Percentiles rank a stretch among this genome's conserved stretches.
phyloP scores from a whole-genome alignment of 2,113 vertebrate species.

The Antennarius striatus region DNA sequence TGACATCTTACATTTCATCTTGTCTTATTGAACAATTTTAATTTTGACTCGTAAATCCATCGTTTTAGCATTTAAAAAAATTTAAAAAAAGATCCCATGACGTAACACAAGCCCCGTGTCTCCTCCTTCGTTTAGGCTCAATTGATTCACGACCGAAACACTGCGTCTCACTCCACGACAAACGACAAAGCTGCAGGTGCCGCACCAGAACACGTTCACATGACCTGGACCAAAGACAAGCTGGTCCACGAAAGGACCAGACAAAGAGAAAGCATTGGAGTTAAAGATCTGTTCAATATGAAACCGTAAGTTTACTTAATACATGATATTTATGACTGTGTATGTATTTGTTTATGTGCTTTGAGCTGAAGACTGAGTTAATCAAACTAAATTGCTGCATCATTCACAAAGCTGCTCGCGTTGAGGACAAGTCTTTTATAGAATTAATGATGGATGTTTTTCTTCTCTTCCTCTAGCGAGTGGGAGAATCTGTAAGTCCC shows the following conservation, averaged over 20 bases:
- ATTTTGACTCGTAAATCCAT: too few species aligned
- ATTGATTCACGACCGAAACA: constrained; percentile 91
- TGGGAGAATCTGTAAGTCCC: constrained; percentile 95
- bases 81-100: too few species aligned
- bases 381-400: too few species aligned
- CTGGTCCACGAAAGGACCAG: constrained; percentile 84
- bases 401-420: too few species aligned
- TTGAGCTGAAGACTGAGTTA: too few species aligned
- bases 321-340: not conserved
- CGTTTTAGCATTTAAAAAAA: too few species aligned
- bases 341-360: too few species aligned
- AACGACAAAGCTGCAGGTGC: constrained; percentile 62
- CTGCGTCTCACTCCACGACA: constrained; percentile 77
- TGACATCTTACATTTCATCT: too few species aligned
- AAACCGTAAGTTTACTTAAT: constrained; percentile 87
- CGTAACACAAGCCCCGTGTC: too few species aligned
- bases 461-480: constrained; percentile 82
- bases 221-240: constrained; percentile 99
- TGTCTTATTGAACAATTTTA: too few species aligned
- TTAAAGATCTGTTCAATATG: constrained; percentile 93
- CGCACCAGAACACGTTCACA: constrained; percentile 84
- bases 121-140: constrained; percentile 81
- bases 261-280: constrained; percentile 80
- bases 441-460: constrained; percentile 45
- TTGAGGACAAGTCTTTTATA: too few species aligned